Conservation (phyloP, 1,140 invertebrate species). For the Hirudo medicinalis region DNA sequence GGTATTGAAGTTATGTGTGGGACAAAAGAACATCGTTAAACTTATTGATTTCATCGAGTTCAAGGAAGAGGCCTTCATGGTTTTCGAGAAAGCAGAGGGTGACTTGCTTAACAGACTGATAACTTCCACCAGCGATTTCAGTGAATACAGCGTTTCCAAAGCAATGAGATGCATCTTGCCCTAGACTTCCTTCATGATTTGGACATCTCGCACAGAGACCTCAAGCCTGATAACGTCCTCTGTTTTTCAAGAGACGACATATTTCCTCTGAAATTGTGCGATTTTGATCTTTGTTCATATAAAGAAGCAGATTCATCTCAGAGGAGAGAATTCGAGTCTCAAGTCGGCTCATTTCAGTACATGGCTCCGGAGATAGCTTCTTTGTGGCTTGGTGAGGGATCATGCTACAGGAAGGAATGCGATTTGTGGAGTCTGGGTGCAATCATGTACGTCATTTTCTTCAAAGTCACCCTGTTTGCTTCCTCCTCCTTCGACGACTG, state of each 20-base stretch:
- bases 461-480: too few relatives aligned
- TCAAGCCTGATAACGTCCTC: neutral
- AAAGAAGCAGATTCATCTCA: neutral
- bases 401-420: neutral
- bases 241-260: neutral
- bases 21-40: neutral
- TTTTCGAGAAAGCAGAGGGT: too few relatives aligned
- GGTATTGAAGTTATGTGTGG: neutral
- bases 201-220: neutral
- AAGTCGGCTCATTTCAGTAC: neutral
- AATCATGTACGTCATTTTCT: neutral
- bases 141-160: neutral
- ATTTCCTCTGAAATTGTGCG: neutral
- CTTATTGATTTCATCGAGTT: neutral
- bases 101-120: too few relatives aligned
- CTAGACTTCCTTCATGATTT: neutral
- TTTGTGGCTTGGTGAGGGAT: neutral
- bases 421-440: constrained; percentile 2
- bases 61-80: neutral
- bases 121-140: neutral
- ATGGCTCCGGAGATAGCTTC: constrained; percentile 4
- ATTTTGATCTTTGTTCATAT: neutral
- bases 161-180: neutral
- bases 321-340: neutral
- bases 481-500: too few relatives aligned